Percentiles rank a stretch among this genome's conserved stretches.
These are phyloP conservation scores for Chrysogorgia sp. DNA, from an alignment of 92 coral and sea anemone species.

Conservation along the genomic window DNA sequence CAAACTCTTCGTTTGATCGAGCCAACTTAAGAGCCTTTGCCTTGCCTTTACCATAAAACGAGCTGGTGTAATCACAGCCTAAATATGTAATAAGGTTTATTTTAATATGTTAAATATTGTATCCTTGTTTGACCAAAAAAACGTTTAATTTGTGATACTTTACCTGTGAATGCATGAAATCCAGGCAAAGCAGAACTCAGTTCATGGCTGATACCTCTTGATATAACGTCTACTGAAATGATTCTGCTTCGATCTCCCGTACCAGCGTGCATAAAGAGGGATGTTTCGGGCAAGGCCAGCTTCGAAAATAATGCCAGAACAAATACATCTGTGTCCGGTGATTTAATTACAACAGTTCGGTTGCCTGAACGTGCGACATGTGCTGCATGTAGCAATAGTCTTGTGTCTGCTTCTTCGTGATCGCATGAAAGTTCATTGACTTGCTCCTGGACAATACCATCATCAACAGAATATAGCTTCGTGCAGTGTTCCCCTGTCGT, in stretches of 20 bases:
- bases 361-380: conserved; percentile 26
- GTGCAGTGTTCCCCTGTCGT: conserved; percentile 20
- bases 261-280: no score
- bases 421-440: conserved; percentile 26
- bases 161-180: conserved; percentile 44
- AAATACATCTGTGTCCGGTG: conserved; percentile 41
- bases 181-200: conserved; percentile 44
- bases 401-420: conserved; percentile 38
- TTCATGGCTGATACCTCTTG: not conserved
- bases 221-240: conserved; percentile 11
- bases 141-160: conserved; percentile 1
- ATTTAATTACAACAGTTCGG: conserved; percentile 24
- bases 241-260: conserved; percentile 33
- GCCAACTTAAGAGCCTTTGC: conserved; percentile 46
- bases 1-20: conserved; percentile 39
- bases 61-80: conserved; percentile 50
- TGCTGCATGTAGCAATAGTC: conserved; percentile 35
- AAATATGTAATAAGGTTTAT: conserved; percentile 18
- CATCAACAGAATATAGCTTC: conserved; percentile 4
- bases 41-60: conserved; percentile 49
- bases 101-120: conserved; percentile 11
- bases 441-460: conserved; percentile 4
- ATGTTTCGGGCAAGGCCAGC: conserved; percentile 28
- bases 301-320: conserved; percentile 25
- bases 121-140: conserved; percentile 6